Conservation (phyloP, 2,113 vertebrate genomes). For the Burhinus bistriatus region DNA sequence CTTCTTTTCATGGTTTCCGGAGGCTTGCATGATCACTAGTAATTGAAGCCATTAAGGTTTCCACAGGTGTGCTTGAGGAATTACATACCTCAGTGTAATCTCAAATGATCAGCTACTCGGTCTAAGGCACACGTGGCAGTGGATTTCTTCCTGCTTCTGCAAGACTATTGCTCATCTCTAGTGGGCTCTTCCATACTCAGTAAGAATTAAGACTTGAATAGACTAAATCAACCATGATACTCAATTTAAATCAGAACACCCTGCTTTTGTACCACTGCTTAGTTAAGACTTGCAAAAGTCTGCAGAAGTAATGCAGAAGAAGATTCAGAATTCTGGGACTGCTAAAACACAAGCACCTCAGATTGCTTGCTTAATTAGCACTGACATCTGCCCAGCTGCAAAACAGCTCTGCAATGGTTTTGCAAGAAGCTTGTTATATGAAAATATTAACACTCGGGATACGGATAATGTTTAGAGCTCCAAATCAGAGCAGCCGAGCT, state of each 20-base stretch:
- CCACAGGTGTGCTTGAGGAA: constrained; percentile 14
- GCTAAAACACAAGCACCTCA: not conserved
- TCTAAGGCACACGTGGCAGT: not conserved
- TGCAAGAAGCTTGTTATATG: not conserved
- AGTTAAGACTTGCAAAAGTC: not conserved
- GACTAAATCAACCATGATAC: not conserved
- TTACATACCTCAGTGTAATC: not conserved
- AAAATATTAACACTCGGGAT: not conserved
- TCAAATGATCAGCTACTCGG: not conserved
- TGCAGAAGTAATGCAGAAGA: not conserved
- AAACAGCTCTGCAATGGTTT: not conserved
- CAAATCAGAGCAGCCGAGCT: not conserved
- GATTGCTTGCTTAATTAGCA: not conserved
- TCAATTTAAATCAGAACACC: not conserved
- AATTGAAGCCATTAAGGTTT: not conserved
- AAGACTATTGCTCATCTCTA: not conserved
- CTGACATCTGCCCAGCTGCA: not conserved
- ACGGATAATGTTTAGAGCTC: not conserved
- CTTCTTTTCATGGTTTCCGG: not conserved
- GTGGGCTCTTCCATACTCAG: not conserved
- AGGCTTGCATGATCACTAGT: not conserved
- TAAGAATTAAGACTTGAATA: not conserved
- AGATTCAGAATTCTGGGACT: not conserved
- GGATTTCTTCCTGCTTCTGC: not conserved
- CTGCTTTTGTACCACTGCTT: not conserved